Conservation (phyloP, 2,888 invertebrate species). For the Erpobdella octoculata region DNA sequence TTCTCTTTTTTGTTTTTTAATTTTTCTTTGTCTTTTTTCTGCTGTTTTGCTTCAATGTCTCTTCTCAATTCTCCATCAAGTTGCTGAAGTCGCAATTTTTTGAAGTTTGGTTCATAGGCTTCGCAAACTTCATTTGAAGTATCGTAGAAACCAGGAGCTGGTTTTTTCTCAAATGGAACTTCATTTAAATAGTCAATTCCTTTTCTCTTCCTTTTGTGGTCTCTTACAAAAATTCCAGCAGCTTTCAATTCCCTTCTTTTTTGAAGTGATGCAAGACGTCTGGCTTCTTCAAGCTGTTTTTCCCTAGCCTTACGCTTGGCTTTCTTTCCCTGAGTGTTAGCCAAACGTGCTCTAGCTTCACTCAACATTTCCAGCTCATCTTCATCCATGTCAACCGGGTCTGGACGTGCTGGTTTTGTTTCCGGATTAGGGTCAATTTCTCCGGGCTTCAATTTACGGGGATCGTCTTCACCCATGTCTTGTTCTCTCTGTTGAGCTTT, state of each 20-base stretch:
- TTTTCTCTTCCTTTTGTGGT: slow-evolving; percentile 58
- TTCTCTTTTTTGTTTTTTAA: slow-evolving; percentile 90
- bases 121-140: slow-evolving; percentile 77
- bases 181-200: slow-evolving; percentile 95
- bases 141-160: slow-evolving; percentile 83
- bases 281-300: slow-evolving; percentile 93
- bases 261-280: slow-evolving; percentile 87
- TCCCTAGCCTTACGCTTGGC: slow-evolving; percentile 73
- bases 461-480: slow-evolving; percentile 64
- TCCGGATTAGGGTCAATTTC: slow-evolving; percentile 99
- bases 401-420: slow-evolving; percentile 96
- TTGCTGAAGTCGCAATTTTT: slow-evolving; percentile 79
- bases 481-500: slow-evolving; percentile 51
- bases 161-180: slow-evolving; percentile 91
- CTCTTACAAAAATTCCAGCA: slow-evolving; percentile 68
- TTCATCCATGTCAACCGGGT: slow-evolving; percentile 99
- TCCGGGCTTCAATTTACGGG: slow-evolving; percentile 91
- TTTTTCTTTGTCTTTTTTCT: slow-evolving; percentile 89
- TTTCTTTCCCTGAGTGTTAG: slow-evolving; percentile 82
- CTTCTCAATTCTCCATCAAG: slow-evolving; percentile 81
- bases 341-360: slow-evolving; percentile 92
- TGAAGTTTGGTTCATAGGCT: slow-evolving; percentile 80
- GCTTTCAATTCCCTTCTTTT: slow-evolving; percentile 93
- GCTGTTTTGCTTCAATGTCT: slow-evolving; percentile 84
- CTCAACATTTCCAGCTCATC: slow-evolving; percentile 99